Base-by-base conservation (phyloP, 23 tunicate species). In the Oikopleura dioica region DNA sequence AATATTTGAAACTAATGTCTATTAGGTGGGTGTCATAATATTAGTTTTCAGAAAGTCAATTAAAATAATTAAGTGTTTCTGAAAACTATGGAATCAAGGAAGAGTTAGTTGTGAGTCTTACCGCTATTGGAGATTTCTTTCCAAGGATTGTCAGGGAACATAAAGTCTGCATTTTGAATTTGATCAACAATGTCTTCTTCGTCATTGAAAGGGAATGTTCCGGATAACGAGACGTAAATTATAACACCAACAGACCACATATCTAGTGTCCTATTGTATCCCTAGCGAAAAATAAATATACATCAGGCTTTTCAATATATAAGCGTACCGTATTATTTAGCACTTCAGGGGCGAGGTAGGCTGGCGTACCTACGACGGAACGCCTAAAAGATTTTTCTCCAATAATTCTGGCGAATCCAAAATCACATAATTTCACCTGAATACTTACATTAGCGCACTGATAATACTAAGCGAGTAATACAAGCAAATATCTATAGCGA, bases 221-320 rank as follows among this genome's bases (percentile, higher is more conserved):
- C 99, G 59, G 99, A 94, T 77, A 94, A 67, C 69, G 88, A 83
- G 79, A 94, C 99, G 80, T 94, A 94, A 36, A 94, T 81, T 79
- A 94, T 94, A 33, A 94, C 99, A 1, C 99, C 99, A 31, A 94
- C 99, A 38, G 99, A 94, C 99, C 99, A 94, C 99, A 94, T 94
- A 77, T 94, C 99, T 38, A 94, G 69, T 59, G 99, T 86, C 0
- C 99, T 85, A 77, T 86, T 94, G 76, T 94, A 94, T 68, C 87
- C 81, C 99, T 94, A 79, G 35, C 35, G 24, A 32, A n/a, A 68
- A 68, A 68, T 68, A 29, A 68, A 38, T 38, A 68, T 29, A 55
- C 24, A 50, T 28, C 35, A 32, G 9, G 9, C 9, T 68, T 68
- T 29, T 68, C 23, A 16, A 2, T 36, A 2, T 9, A 75, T 9